Evolutionary conservation across 2,888 invertebrate genomes (phyloP), one percentile per base, ranked within the genome.

Genomic region (Rotaria sp.): DNA sequence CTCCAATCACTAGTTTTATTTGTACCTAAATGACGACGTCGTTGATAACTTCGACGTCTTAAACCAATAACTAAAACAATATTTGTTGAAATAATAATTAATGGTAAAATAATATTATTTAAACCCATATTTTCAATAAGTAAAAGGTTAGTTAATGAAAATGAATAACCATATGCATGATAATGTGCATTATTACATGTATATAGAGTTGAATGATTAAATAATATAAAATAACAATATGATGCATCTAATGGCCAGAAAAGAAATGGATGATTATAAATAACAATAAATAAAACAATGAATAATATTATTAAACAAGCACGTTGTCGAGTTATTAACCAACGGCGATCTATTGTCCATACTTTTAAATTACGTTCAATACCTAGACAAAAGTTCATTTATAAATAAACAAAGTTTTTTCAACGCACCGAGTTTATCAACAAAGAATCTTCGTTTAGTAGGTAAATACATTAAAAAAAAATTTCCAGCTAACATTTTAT

Each of bases 91-190:
- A 75, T 41, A 38, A 75, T 75, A 10, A 75, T 8, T 26, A 75
- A 24, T 41, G 75, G 75, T 75, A 75, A 26, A 7, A 75, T 41
- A 24, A 75, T 26, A 41, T 75, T 75, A 75, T 75, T 75, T 41
- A 75, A 75, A 41, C 75, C 75, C 8, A 75, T 30, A 75, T 75
- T 75, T 75, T 75, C 75, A 38, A 75, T 41, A 26, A 75, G 38
- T 38, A 75, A 38, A 1, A 75, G 38, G 3, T 41, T 75, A 41
- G 38, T 21, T 26, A 75, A 24, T 26, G 75, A 41, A 41, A 21
- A 41, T 41, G 41, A 24, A 41, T 41, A 41, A 41, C 75, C 75
- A 75, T 75, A 75, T 75, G 18, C 41, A 41, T 38, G 5, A 38
- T 75, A 75, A 24, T 41, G 2, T 18, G 75, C 75, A 41, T 75